These are phyloP conservation scores for Sesamia inferens DNA, from an alignment of 2,888 invertebrate genomes.

Conservation along the genomic window DNA sequence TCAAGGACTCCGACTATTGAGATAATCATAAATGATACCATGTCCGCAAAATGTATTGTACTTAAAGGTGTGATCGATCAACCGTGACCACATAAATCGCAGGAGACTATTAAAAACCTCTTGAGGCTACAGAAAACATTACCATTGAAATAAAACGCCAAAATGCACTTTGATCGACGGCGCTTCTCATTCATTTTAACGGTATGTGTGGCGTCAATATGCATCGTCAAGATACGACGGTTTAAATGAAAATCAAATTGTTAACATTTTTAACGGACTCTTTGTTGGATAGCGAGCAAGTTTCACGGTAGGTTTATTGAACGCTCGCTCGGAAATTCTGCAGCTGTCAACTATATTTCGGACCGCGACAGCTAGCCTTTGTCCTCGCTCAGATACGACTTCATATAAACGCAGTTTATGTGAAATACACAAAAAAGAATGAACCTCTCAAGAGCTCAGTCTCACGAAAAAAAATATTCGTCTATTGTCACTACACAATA, in stretches of 20 bases:
- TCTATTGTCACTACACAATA: slow-evolving; percentile 85
- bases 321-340: slow-evolving; percentile 78
- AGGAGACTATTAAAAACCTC: slow-evolving; percentile 81
- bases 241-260: slow-evolving; percentile 84
- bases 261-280: slow-evolving; percentile 82
- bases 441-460: slow-evolving; percentile 84
- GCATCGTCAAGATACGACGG: slow-evolving; percentile 75
- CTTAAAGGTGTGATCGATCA: slow-evolving; percentile 82
- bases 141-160: slow-evolving; percentile 77
- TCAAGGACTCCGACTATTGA: slow-evolving; percentile 53
- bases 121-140: slow-evolving; percentile 75
- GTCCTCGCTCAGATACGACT: slow-evolving; percentile 85
- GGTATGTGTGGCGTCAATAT: slow-evolving; percentile 85
- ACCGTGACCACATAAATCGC: slow-evolving; percentile 82
- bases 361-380: slow-evolving; percentile 83
- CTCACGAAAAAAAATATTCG: slow-evolving; percentile 81
- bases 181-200: slow-evolving; percentile 74
- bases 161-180: slow-evolving; percentile 73
- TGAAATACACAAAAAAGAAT: slow-evolving; percentile 85
- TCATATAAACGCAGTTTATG: slow-evolving; percentile 89
- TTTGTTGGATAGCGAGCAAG: slow-evolving; percentile 82
- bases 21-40: slow-evolving; percentile 74
- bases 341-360: slow-evolving; percentile 87
- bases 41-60: slow-evolving; percentile 72
- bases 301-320: slow-evolving; percentile 83